A percentile compares a stretch with the other conserved stretches of the same genome.
phyloP scores from a whole-genome alignment of 2,888 invertebrate species.

The Callosobruchus maculatus region DNA sequence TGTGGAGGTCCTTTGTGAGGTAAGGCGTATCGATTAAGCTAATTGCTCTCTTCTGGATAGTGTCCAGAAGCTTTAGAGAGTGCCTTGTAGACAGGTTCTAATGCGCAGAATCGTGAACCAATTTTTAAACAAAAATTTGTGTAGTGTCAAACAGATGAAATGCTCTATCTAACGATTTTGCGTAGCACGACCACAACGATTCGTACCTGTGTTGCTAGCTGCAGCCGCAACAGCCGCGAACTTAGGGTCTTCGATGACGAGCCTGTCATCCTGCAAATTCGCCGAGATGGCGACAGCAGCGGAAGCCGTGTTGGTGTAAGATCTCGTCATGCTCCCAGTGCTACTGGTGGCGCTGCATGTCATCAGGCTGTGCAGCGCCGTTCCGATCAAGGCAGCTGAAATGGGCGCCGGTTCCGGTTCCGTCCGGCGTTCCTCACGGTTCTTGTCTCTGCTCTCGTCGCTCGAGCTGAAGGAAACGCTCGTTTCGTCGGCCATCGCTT shows the following conservation, averaged over 20 bases:
- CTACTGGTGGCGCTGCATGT: slow-evolving; percentile 26
- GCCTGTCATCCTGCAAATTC: slow-evolving; percentile 52
- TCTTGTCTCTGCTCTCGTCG: slow-evolving; percentile 51
- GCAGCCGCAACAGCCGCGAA: slow-evolving; percentile 72
- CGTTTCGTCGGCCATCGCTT: slow-evolving; percentile 64
- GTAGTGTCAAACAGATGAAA: no score
- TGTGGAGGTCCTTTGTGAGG: no score
- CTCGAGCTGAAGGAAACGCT: slow-evolving; percentile 54
- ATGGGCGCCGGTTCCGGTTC: slow-evolving; percentile 13
- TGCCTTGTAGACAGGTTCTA: no score
- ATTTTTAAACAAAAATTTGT: no score
- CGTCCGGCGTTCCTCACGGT: slow-evolving; percentile 14
- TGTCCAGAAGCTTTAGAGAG: no score
- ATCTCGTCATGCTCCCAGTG: neutral
- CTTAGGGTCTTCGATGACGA: slow-evolving; percentile 69
- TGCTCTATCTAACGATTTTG: no score
- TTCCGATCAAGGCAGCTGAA: slow-evolving; percentile 24
- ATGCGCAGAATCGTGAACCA: no score
- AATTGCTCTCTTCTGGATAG: no score
- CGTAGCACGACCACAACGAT: no score
- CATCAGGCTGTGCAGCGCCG: slow-evolving; percentile 35
- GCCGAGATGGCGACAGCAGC: slow-evolving; percentile 22
- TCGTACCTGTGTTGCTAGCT: slow-evolving; percentile 58
- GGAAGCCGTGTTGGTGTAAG: slow-evolving; percentile 1
- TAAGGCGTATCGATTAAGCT: no score